Evolutionary conservation across 1,140 invertebrate species (phyloP).

Genomic region (Diachasma alloeum): DNA sequence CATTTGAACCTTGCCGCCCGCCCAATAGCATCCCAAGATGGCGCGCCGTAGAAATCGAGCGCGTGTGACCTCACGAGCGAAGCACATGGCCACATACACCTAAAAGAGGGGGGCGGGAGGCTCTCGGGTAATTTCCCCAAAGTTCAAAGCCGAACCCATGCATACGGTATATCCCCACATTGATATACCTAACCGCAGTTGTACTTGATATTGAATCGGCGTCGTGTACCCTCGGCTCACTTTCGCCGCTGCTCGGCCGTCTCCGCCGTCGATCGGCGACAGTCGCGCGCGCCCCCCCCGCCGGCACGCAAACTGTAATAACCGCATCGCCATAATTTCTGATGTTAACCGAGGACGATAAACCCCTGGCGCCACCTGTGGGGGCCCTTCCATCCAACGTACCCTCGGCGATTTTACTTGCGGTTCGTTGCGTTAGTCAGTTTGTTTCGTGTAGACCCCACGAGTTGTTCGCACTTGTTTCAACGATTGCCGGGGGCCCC

Average conservation of each 20-base stretch:
- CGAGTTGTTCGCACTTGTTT: constrained; percentile 47
- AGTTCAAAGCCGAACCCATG: neutral
- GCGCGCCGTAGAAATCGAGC: neutral
- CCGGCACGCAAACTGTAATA: neutral
- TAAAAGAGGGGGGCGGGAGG: neutral
- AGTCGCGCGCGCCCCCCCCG: neutral
- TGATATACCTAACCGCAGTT: constrained; percentile 25
- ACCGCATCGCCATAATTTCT: neutral
- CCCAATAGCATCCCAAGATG: neutral
- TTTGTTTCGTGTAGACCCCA: constrained; percentile 59
- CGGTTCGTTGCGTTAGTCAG: constrained; percentile 59
- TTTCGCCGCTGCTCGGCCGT: constrained; percentile 14
- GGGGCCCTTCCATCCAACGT: constrained; percentile 38
- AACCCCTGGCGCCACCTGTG: constrained; percentile 34
- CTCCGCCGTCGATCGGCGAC: neutral
- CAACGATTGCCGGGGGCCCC: constrained; percentile 10
- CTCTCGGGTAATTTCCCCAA: neutral
- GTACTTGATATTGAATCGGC: constrained; percentile 56
- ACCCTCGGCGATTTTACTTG: constrained; percentile 33
- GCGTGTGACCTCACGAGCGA: constrained; percentile 1
- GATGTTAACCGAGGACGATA: constrained; percentile 9
- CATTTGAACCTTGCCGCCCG: neutral
- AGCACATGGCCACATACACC: neutral
- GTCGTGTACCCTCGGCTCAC: constrained; percentile 6
- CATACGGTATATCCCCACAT: neutral